Conservation (phyloP, 2,113 vertebrate genomes). For the Phodopus roborovskii region DNA sequence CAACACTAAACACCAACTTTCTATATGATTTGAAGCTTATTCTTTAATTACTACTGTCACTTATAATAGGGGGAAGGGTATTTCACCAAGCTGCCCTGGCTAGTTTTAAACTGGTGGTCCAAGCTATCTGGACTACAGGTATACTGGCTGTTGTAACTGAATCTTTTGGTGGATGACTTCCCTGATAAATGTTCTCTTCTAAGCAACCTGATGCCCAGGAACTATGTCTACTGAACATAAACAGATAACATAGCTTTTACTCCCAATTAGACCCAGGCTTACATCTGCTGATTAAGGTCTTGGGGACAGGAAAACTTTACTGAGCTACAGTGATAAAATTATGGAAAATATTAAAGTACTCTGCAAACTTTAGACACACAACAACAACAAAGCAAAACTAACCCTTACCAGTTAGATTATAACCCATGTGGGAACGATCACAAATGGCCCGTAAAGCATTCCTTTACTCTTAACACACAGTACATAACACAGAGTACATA, state of each 20-base stretch:
- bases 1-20: slow-evolving; percentile 13
- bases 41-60: not conserved
- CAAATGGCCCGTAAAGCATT: not conserved
- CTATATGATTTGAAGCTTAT: not conserved
- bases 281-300: not conserved
- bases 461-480: not conserved
- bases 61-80: not conserved
- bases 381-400: not conserved
- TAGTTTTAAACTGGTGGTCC: not conserved
- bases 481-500: not conserved
- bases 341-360: not conserved
- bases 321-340: not conserved
- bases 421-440: not conserved
- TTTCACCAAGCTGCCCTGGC: not conserved
- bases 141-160: not conserved
- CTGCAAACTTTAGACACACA: not conserved
- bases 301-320: not conserved
- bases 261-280: not conserved
- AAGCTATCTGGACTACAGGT: not conserved
- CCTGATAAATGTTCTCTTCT: not conserved
- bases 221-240: not conserved
- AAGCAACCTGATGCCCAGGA: not conserved
- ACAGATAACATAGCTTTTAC: not conserved
- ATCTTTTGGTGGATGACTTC: not conserved
- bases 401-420: not conserved